These are phyloP conservation scores for Callimico goeldii DNA, from an alignment of 2,797 vertebrate species.

Conservation along the genomic window DNA sequence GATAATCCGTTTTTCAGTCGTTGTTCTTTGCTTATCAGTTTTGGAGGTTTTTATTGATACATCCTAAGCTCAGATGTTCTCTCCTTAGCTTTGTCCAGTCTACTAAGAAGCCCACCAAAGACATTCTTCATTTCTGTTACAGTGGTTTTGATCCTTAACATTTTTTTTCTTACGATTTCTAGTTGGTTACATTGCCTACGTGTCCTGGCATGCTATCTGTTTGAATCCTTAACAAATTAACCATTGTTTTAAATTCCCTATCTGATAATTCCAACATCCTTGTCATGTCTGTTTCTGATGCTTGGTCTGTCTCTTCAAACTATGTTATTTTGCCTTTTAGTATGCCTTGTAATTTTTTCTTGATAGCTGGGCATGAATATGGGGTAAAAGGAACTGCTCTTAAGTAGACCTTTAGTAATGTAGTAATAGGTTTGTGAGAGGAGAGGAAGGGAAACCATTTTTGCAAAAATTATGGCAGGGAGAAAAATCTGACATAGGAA, in stretches of 20 bases:
- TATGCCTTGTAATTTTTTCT: not conserved
- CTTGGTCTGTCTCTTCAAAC: not conserved
- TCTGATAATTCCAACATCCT: not conserved
- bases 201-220: not conserved
- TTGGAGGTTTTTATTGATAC: not conserved
- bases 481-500: not conserved
- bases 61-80: not conserved
- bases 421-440: not conserved
- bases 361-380: not conserved
- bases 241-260: not conserved
- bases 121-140: not conserved
- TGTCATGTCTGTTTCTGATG: not conserved
- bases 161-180: not conserved
- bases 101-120: not conserved
- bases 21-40: not conserved
- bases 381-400: not conserved
- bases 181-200: not conserved
- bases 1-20: not conserved
- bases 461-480: not conserved
- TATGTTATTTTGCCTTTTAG: not conserved
- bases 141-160: not conserved
- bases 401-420: not conserved
- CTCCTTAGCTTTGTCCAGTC: not conserved
- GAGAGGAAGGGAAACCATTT: not conserved
- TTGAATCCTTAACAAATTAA: not conserved